Conservation (phyloP, 2,797 vertebrate genomes). For the Sorex maritimensis region DNA sequence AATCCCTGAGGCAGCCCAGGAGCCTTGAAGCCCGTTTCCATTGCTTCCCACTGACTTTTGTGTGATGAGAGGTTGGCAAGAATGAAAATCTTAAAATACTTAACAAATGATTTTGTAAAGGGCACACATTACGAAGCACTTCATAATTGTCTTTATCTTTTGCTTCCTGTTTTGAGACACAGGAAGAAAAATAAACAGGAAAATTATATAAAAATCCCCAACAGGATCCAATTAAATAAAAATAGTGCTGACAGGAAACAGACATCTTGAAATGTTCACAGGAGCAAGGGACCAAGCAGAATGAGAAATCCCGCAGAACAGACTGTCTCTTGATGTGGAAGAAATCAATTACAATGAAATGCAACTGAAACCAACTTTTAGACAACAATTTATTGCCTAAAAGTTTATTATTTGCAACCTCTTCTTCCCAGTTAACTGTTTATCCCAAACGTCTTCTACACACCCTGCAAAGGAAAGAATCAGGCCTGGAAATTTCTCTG, state of each 20-base stretch:
- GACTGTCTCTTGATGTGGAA: not conserved
- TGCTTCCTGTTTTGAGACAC: constrained; percentile 78
- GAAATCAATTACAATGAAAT: constrained; percentile 2
- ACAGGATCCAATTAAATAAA: constrained; percentile 69
- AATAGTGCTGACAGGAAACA: constrained; percentile 80
- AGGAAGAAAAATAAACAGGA: constrained; percentile 85
- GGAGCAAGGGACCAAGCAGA: fast-evolving
- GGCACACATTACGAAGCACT: constrained; percentile 62
- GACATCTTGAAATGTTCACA: constrained; percentile 64
- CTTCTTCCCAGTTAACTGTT: not conserved
- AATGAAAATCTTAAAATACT: not conserved
- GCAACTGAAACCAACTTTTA: not conserved
- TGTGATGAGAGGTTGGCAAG: not conserved
- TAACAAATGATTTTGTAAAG: constrained; percentile 59
- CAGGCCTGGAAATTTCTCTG: not conserved
- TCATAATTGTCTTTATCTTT: constrained; percentile 66
- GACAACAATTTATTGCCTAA: not conserved
- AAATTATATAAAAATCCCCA: constrained; percentile 66
- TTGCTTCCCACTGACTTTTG: not conserved
- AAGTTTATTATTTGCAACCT: not conserved
- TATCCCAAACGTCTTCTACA: constrained; percentile 4
- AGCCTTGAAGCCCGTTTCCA: not conserved
- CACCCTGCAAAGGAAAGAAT: not conserved
- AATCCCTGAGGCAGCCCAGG: not conserved
- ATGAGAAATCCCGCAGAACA: not conserved